Evolutionary conservation across 2,797 vertebrate genomes (phyloP).

Genomic region (Pseudochirops cupreus): DNA sequence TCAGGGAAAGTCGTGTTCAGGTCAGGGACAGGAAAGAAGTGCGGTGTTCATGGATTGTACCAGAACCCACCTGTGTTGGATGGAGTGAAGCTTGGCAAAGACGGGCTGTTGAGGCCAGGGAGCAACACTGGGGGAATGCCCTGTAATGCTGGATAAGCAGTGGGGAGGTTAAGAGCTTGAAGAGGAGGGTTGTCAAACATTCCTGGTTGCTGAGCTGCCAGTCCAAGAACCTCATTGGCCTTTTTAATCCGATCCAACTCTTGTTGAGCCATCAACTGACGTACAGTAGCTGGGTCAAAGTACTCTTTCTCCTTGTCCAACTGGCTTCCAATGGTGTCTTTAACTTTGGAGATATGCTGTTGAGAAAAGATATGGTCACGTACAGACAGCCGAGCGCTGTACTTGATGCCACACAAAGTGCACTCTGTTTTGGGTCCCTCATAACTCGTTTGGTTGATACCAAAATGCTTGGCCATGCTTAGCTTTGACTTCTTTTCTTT

Average conservation of each 20-base stretch:
- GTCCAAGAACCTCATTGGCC: slow-evolving; percentile 98
- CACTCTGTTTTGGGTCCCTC: slow-evolving; percentile 99
- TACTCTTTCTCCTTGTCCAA: slow-evolving; percentile 99
- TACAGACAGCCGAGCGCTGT: slow-evolving; percentile 98
- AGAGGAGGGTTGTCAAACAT: slow-evolving; percentile 96
- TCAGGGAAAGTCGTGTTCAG: neutral
- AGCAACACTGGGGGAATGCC: slow-evolving; percentile 98
- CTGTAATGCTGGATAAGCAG: slow-evolving; percentile 96
- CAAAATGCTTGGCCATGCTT: slow-evolving; percentile 99
- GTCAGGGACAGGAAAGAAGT: neutral
- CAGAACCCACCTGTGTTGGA: slow-evolving; percentile 96
- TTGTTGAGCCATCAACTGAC: slow-evolving; percentile 99
- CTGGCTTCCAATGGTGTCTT: slow-evolving; percentile 99
- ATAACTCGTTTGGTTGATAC: slow-evolving; percentile 98
- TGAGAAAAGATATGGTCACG: slow-evolving; percentile 99
- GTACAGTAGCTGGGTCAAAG: slow-evolving; percentile 99
- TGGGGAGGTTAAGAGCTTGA: slow-evolving; percentile 97
- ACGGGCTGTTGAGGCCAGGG: slow-evolving; percentile 97
- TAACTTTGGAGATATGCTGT: slow-evolving; percentile 99
- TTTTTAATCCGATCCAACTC: slow-evolving; percentile 99
- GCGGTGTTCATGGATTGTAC: neutral
- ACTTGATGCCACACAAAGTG: slow-evolving; percentile 99
- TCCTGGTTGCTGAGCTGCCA: slow-evolving; percentile 95
- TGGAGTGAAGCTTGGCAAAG: slow-evolving; percentile 97
- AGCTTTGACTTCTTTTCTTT: slow-evolving; percentile 99